Evolutionary conservation across 2,888 invertebrate genomes (phyloP).

Genomic region (Mythimna pallens): DNA sequence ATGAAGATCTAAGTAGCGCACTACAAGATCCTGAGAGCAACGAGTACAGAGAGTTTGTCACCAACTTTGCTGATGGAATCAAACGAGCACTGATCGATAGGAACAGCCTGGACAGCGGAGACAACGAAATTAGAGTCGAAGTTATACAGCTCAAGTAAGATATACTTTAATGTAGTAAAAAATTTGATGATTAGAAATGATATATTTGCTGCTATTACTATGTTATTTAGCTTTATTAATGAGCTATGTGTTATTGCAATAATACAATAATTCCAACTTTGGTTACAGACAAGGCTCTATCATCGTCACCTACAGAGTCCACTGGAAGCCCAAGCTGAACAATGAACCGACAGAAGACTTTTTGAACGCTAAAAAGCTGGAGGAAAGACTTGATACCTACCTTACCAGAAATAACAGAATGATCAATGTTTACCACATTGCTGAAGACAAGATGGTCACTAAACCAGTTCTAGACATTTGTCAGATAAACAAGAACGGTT

Average conservation of each 20-base stretch:
- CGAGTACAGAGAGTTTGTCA: slow-evolving; percentile 91
- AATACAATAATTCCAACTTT: slow-evolving; percentile 13
- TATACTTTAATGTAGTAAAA: background rate
- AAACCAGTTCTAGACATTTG: slow-evolving; percentile 92
- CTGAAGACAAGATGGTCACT: slow-evolving; percentile 81
- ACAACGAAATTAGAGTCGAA: slow-evolving; percentile 91
- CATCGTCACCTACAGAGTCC: slow-evolving; percentile 92
- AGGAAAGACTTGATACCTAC: slow-evolving; percentile 86
- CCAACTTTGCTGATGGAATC: slow-evolving; percentile 91
- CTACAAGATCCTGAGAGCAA: slow-evolving; percentile 91
- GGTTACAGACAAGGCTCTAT: slow-evolving; percentile 92
- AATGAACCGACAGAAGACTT: slow-evolving; percentile 86
- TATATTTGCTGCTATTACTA: no score
- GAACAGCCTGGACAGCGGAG: slow-evolving; percentile 87
- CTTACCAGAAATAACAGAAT: slow-evolving; percentile 88
- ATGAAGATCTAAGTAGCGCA: slow-evolving; percentile 91
- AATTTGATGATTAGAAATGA: background rate
- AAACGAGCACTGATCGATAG: slow-evolving; percentile 90
- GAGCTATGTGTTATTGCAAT: background rate
- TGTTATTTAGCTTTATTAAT: background rate
- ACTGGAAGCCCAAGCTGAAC: slow-evolving; percentile 91
- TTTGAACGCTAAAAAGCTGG: slow-evolving; percentile 85
- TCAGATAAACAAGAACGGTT: slow-evolving; percentile 92
- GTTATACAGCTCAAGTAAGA: slow-evolving; percentile 91
- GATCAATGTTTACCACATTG: slow-evolving; percentile 88